These are phyloP conservation scores for Tenrec ecaudatus DNA, from an alignment of 2,113 vertebrate species.

Conservation along the genomic window DNA sequence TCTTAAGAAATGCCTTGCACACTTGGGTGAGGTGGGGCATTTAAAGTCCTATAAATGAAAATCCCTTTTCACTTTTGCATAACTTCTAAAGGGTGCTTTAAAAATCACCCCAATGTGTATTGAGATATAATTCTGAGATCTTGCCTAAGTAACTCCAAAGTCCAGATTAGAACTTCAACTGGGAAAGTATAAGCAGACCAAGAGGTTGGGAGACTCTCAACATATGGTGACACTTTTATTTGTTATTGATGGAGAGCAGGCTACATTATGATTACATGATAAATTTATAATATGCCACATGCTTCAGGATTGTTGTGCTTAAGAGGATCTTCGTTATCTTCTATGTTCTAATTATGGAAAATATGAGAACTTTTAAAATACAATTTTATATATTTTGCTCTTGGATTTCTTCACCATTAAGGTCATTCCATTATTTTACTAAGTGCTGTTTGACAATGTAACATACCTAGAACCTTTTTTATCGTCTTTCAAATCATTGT, in stretches of 20 bases:
- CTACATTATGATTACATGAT: not conserved
- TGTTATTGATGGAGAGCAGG: no score
- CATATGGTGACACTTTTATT: not conserved
- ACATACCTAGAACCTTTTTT: not conserved
- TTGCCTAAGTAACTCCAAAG: not conserved
- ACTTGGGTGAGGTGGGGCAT: not conserved
- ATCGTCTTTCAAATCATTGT: no score
- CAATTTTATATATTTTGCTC: not conserved
- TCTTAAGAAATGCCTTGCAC: not conserved
- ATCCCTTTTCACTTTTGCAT: not conserved
- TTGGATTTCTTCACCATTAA: slow-evolving; percentile 22
- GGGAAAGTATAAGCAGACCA: not conserved
- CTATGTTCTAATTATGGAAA: not conserved
- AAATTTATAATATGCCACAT: not conserved
- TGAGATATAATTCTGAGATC: not conserved
- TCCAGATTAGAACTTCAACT: not conserved
- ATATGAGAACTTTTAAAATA: slow-evolving; percentile 3
- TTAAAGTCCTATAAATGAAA: not conserved
- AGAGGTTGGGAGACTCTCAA: not conserved
- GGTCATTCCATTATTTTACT: slow-evolving; percentile 2
- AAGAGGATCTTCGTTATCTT: not conserved
- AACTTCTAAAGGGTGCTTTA: not conserved
- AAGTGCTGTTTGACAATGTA: slow-evolving; percentile 15
- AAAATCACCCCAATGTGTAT: not conserved
- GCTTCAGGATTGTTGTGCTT: not conserved